phyloP scores from a whole-genome alignment of 2,797 vertebrate species.

The Zenarchopterus dispar region DNA sequence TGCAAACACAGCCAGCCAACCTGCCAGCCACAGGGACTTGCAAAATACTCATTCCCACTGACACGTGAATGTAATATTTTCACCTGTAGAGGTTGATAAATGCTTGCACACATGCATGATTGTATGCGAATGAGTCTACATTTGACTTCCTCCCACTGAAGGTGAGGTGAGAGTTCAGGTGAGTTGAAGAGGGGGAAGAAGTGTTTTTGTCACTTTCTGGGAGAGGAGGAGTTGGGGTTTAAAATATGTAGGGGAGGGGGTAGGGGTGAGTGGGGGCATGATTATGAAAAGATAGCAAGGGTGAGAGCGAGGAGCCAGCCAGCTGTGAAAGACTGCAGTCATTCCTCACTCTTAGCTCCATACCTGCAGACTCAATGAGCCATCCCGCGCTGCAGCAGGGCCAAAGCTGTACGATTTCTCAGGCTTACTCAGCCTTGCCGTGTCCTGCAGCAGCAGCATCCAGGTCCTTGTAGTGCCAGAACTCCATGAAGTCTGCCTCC shows the following conservation, averaged over 20 bases:
- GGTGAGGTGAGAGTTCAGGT: conserved; percentile 26
- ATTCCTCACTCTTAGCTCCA: conserved; percentile 72
- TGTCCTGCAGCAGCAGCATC: conserved; percentile 43
- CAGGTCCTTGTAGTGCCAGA: conserved; percentile 53
- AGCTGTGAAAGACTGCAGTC: conserved; percentile 75
- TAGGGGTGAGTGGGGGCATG: conserved; percentile 2
- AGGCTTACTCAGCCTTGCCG: conserved; percentile 69
- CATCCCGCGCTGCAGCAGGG: conserved; percentile 63
- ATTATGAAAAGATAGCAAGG: conserved; percentile 44
- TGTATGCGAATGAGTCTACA: conserved; percentile 5
- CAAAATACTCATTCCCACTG: conserved; percentile 26
- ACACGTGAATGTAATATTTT: conserved; percentile 32
- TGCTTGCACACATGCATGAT: conserved; percentile 1
- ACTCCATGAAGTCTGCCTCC: conserved; percentile 58
- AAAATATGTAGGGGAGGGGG: neutral
- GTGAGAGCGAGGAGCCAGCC: conserved; percentile 40
- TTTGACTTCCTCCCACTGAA: conserved; percentile 14
- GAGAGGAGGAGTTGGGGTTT: conserved; percentile 25
- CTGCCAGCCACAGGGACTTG: conserved; percentile 25
- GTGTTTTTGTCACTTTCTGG: conserved; percentile 30
- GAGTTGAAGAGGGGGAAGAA: conserved; percentile 4
- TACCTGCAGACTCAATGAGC: conserved; percentile 78
- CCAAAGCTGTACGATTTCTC: conserved; percentile 68
- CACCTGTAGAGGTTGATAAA: neutral
- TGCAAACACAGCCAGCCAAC: conserved; percentile 41